Evolutionary conservation across 2,113 vertebrate species (phyloP).

Genomic region (Motacilla tschutschensis): DNA sequence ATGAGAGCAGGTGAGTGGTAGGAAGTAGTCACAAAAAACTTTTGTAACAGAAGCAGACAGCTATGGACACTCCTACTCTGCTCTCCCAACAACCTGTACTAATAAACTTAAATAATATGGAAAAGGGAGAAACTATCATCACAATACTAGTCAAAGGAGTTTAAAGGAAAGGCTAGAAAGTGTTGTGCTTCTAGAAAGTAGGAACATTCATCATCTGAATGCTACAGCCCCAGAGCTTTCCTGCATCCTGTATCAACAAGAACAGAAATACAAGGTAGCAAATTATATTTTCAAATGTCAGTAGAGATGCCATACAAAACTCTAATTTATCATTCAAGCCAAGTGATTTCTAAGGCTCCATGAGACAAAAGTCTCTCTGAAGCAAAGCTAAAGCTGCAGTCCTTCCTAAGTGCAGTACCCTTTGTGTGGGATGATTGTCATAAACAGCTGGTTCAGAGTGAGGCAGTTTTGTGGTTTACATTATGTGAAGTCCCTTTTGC

Average conservation of each 20-base stretch:
- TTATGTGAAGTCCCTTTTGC: neutral
- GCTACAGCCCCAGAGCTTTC: neutral
- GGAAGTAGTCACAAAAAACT: neutral
- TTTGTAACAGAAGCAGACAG: neutral
- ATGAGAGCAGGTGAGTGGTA: neutral
- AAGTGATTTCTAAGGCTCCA: neutral
- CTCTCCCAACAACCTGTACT: neutral
- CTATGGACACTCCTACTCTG: neutral
- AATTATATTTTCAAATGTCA: neutral
- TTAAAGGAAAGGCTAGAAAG: neutral
- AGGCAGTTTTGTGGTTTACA: neutral
- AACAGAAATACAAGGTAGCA: neutral
- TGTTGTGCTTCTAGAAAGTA: neutral
- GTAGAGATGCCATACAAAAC: neutral
- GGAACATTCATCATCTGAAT: neutral
- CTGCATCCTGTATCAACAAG: neutral
- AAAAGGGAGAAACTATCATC: neutral
- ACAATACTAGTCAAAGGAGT: neutral
- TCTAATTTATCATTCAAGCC: neutral
- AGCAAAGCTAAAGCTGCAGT: neutral
- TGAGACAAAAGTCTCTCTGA: neutral
- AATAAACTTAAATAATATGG: neutral
- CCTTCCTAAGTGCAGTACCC: neutral
- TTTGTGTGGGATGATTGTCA: neutral
- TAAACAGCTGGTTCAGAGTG: neutral